Conservation (phyloP, 2,113 vertebrate species). For the Clarias gariepinus region DNA sequence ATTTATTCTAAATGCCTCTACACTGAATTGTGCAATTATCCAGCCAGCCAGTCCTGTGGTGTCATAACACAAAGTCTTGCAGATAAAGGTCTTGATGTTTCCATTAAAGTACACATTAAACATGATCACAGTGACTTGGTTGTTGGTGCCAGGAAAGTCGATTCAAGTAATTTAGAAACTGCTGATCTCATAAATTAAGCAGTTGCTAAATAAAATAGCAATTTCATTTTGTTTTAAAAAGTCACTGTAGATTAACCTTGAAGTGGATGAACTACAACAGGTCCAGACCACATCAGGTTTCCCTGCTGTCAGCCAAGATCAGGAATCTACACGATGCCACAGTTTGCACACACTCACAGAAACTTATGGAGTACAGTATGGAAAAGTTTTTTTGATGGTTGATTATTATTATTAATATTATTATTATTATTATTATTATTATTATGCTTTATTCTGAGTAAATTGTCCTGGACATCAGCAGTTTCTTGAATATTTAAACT, state of each 20-base stretch:
- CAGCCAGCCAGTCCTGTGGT: background rate
- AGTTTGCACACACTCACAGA: background rate
- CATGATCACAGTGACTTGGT: background rate
- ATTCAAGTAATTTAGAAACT: background rate
- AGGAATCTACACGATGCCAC: background rate
- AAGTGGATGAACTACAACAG: background rate
- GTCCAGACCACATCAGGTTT: background rate
- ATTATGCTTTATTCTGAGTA: background rate
- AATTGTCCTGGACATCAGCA: background rate
- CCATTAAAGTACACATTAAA: background rate
- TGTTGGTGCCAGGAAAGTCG: background rate
- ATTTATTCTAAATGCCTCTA: background rate
- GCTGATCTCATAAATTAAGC: background rate
- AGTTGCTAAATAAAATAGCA: background rate
- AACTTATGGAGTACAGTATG: background rate
- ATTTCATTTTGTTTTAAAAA: too few relatives aligned
- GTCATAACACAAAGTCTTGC: background rate
- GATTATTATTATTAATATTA: too few relatives aligned
- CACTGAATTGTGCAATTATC: background rate
- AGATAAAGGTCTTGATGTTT: background rate
- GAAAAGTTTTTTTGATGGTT: too few relatives aligned
- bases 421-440: too few relatives aligned
- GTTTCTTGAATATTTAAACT: background rate
- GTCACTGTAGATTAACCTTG: background rate
- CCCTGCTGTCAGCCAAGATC: background rate